phyloP scores from a whole-genome alignment of 2,113 vertebrate species.

The Ochotona princeps region DNA sequence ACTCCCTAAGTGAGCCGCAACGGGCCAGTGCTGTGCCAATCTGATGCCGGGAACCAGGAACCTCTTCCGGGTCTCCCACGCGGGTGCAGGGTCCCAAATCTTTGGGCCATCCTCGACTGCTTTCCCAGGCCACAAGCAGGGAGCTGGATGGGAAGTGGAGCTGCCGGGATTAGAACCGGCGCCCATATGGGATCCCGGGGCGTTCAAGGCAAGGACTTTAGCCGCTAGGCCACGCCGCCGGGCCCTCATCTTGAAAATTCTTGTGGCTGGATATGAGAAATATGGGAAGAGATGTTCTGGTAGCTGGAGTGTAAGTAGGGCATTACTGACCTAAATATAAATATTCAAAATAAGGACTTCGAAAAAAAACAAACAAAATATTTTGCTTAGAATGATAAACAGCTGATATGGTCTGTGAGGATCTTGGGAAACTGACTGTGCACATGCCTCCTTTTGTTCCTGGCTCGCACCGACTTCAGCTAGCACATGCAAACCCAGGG shows the following conservation, averaged over 20 bases:
- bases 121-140: too few relatives aligned
- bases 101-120: too few relatives aligned
- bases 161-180: too few relatives aligned
- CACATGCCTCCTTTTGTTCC: neutral
- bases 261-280: conserved; percentile 32
- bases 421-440: neutral
- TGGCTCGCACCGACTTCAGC: neutral
- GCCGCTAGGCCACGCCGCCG: too few relatives aligned
- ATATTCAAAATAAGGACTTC: conserved; percentile 22
- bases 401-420: neutral
- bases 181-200: too few relatives aligned
- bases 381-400: conserved; percentile 23
- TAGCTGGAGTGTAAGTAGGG: neutral
- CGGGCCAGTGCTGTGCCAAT: too few relatives aligned
- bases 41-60: too few relatives aligned
- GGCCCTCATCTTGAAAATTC: conserved; percentile 42
- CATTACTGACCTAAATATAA: neutral
- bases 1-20: too few relatives aligned
- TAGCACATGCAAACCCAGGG: neutral
- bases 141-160: too few relatives aligned
- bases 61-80: too few relatives aligned
- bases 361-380: neutral
- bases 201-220: too few relatives aligned
- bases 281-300: neutral
- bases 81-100: too few relatives aligned